Evolutionary conservation across 2,113 vertebrate genomes (phyloP), one percentile per base, ranked within the genome.

Genomic region (Falco punctatus): DNA sequence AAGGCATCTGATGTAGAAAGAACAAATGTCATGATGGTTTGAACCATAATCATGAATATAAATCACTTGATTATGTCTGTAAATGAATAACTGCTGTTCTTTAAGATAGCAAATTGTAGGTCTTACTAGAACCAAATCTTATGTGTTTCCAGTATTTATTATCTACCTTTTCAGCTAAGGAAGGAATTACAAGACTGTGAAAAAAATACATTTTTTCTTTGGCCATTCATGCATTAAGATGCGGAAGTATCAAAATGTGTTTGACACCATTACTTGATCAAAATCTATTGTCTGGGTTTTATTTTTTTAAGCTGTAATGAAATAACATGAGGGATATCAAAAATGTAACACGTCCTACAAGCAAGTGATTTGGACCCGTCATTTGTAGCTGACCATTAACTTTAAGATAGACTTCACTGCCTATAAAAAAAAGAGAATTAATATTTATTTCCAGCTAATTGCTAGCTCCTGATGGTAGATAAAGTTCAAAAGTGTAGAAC

Each of bases 31-130:
- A 58, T n/a, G 30, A 51, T 28, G 35, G 42, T 74, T 81, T 93
- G 87, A 94, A 92, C 52, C 13, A 7, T 87, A 87, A 91, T 79
- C 69, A 81, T 74, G n/a, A 86, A 62, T 87, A 84, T 85, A 85
- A 96, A 94, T 87, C 46, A 78, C 73, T 84, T n/a, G 30, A 65
- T 86, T 77, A 54, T 78, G 51, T 20, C 69, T 84, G 38, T 33
- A 86, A 94, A 92, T 94, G 90, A 94, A 82, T 86, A 88, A 88
- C 58, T 90, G 57, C 46, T 86, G 33, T 72, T 81, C 55, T 79
- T 92, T 72, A 70, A 70, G 59, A 72, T 10, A 88, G 55, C 6
- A 92, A 85, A 77, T 38, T 22, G 64, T 21, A 72, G 19, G 58
- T 86, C 75, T 65, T 69, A 35, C 59, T 7, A 62, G 64, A 78